A percentile compares a stretch with the other conserved stretches of the same genome.
These are phyloP conservation scores for Galaxea fascicularis DNA, from an alignment of 92 coral and sea anemone species.

Conservation along the genomic window DNA sequence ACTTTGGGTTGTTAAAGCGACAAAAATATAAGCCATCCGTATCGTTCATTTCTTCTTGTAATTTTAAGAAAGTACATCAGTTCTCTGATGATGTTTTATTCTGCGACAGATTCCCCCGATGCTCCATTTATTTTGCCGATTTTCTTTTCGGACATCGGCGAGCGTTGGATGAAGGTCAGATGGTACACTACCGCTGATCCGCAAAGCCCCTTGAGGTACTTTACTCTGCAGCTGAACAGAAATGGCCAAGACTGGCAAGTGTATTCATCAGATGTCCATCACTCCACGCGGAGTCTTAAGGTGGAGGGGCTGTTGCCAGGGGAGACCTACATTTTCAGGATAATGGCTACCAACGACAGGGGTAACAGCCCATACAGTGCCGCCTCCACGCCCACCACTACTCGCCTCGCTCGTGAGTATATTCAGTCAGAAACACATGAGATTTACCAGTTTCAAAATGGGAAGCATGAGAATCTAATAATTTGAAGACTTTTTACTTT, in stretches of 20 bases:
- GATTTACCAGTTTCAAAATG: background rate
- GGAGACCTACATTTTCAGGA: slow-evolving; percentile 80
- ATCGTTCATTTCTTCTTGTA: no score
- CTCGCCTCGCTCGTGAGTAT: slow-evolving; percentile 55
- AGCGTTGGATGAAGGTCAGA: slow-evolving; percentile 78
- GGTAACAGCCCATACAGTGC: slow-evolving; percentile 89
- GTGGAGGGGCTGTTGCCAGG: slow-evolving; percentile 90
- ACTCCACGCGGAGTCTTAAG: slow-evolving; percentile 62
- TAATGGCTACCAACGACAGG: slow-evolving; percentile 90
- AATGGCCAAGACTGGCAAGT: slow-evolving; percentile 81
- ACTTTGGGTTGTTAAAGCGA: no score
- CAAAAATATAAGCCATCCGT: no score
- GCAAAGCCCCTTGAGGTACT: slow-evolving; percentile 82
- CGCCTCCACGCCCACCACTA: slow-evolving; percentile 78
- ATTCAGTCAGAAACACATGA: background rate
- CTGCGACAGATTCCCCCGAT: slow-evolving; percentile 78
- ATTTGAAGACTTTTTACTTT: background rate
- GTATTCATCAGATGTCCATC: slow-evolving; percentile 71
- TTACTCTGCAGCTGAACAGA: slow-evolving; percentile 83
- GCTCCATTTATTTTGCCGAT: slow-evolving; percentile 91
- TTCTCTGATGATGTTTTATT: background rate
- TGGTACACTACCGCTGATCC: slow-evolving; percentile 88
- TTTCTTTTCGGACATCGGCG: slow-evolving; percentile 74
- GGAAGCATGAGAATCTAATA: no score
- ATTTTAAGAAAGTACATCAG: no score